Evolutionary conservation across 2,797 vertebrate genomes (phyloP), one percentile per base, ranked within the genome.

Genomic region (Ibycter americanus): DNA sequence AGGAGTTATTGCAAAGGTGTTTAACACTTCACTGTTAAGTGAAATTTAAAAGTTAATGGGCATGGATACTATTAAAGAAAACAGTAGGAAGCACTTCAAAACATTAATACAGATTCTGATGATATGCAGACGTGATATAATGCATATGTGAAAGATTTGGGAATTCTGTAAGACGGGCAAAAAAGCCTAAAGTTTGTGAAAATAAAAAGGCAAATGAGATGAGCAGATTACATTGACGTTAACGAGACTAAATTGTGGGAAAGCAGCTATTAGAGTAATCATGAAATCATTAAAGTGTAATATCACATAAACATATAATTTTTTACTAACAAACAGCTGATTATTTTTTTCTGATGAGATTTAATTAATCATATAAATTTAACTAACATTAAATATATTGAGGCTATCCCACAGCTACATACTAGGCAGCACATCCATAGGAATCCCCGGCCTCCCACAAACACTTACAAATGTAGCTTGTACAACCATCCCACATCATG

Each of bases 401-500:
- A 54, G 36, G 25, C 11, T 89, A 27, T 73, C 3, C 2, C 27
- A 44, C 19, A 90, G 46, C 36, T 80, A 68, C 11, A 18, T 34
- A 72, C 29, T 32, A 55, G 86, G 65, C 29, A 72, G 25, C 32
- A 78, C 29, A 29, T 87, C 6, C 7, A 34, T 62, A 83, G 55
- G 13, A 87, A 83, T 62, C 1, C 2, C n/a, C n/a, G 11, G 15
- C 23, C 9, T 61, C 11, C 11, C 13, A 49, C 11, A 90, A 74
- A 80, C 74, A 5, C 20, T 36, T 20, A 23, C 6, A 59, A 62
- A 29, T 5, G 5, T 11, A 22, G 15, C 11, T 72, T 51, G 40
- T 40, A 17, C 8, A 31, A 22, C 12, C 5, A 11, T 19, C 29
- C 38, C n/a, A 25, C 1, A 0, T 2, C 15, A 11, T 0, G 1